These are phyloP conservation scores for Sinotaia quadrata DNA, from an alignment of 2,888 invertebrate species.

Conservation along the genomic window DNA sequence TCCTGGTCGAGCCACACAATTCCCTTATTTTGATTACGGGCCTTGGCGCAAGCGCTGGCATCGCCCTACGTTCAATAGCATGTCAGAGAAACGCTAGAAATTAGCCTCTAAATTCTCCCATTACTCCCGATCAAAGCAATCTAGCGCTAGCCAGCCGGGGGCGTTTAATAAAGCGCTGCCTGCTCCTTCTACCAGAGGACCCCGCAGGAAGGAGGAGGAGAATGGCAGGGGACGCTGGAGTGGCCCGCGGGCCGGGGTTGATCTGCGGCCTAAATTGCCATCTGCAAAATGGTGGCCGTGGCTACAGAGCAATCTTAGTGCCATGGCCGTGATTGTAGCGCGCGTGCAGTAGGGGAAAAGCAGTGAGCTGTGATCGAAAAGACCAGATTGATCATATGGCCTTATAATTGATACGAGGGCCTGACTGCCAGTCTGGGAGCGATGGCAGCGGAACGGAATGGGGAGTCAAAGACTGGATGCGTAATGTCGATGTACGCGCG, in stretches of 20 bases:
- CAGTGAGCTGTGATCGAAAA: not conserved
- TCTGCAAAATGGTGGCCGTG: not conserved
- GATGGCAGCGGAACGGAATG: too few relatives aligned
- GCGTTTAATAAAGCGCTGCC: constrained; percentile 35
- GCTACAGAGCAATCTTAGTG: not conserved
- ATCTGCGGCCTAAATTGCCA: too few relatives aligned
- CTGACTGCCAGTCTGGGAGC: too few relatives aligned
- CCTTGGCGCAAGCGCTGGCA: too few relatives aligned
- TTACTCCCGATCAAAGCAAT: constrained; percentile 37
- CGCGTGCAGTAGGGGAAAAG: not conserved
- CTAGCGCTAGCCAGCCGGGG: constrained; percentile 28
- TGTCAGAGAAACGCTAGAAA: constrained; percentile 22
- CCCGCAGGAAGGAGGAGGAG: too few relatives aligned
- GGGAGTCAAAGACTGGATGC: too few relatives aligned
- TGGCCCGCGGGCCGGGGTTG: too few relatives aligned
- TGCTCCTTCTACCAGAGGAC: not conserved
- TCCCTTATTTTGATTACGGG: constrained; percentile 14
- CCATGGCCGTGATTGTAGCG: not conserved
- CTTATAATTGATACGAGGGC: too few relatives aligned
- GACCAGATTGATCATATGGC: too few relatives aligned
- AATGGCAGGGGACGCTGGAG: too few relatives aligned
- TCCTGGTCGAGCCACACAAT: constrained; percentile 3
- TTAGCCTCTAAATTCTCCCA: constrained; percentile 24
- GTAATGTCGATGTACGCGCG: too few relatives aligned
- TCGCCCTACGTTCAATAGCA: constrained; percentile 5